Evolutionary conservation across 2,113 vertebrate species (phyloP).

Genomic region (Amblyornis subalaris): DNA sequence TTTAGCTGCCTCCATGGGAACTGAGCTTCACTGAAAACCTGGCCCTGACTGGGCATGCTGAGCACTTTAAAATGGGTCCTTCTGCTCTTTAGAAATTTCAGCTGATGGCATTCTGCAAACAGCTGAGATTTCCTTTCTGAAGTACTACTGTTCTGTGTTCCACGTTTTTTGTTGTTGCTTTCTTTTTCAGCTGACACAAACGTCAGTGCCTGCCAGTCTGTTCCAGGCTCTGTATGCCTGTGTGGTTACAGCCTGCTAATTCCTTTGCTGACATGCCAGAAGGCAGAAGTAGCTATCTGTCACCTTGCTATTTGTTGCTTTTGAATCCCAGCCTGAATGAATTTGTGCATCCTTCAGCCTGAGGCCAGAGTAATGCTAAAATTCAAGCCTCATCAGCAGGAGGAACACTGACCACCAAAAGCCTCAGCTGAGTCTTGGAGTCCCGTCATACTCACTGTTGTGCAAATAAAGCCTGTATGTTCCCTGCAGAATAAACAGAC

Average conservation of each 20-base stretch:
- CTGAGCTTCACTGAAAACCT: conserved; percentile 32
- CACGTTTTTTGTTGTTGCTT: background rate
- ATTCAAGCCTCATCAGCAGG: background rate
- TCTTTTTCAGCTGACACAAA: background rate
- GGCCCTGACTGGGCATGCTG: background rate
- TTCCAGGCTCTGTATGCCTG: background rate
- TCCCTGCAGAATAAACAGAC: background rate
- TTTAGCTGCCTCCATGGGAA: conserved; percentile 22
- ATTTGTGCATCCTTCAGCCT: background rate
- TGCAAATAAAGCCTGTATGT: background rate
- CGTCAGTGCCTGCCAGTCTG: background rate
- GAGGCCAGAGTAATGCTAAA: background rate
- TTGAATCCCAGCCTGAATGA: background rate
- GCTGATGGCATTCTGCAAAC: background rate
- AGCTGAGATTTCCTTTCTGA: background rate
- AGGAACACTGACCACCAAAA: background rate
- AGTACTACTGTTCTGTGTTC: background rate
- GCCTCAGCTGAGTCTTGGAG: background rate
- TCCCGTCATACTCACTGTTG: background rate
- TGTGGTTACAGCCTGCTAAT: background rate
- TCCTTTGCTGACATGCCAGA: background rate
- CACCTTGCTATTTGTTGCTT: background rate
- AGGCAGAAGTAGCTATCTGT: background rate
- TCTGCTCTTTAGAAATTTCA: conserved; percentile 26
- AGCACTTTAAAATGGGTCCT: background rate